Percentiles rank a stretch among this genome's conserved stretches.
Conservation (phyloP, 2,113 vertebrate genomes). For the Psettodes erumei region DNA sequence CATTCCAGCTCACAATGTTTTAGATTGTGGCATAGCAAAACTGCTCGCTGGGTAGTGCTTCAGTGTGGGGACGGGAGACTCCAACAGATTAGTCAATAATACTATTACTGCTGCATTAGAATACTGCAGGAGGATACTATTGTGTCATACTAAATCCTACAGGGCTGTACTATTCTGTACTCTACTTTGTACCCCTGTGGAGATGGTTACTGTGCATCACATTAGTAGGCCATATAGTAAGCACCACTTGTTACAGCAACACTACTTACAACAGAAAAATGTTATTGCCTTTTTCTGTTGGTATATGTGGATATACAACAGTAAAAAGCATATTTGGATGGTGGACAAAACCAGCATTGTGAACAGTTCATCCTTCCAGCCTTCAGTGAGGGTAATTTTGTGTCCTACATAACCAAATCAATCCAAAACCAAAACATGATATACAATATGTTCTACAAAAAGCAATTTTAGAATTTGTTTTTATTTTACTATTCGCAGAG, state of each 20-base stretch:
- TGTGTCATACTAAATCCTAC: neutral
- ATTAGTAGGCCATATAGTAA: no score
- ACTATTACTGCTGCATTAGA: neutral
- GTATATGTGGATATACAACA: no score
- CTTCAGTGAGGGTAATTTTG: no score
- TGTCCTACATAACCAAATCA: no score
- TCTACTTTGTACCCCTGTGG: neutral
- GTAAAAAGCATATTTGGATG: no score
- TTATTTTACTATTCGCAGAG: no score
- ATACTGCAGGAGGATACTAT: neutral
- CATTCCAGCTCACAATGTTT: slow-evolving; percentile 32
- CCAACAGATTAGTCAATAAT: neutral
- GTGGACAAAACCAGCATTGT: no score
- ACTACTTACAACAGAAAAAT: neutral
- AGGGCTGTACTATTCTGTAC: neutral
- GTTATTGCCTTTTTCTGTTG: no score
- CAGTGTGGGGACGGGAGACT: neutral
- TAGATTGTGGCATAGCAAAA: neutral
- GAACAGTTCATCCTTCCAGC: no score
- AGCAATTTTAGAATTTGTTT: no score
- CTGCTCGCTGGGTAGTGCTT: neutral
- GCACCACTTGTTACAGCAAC: neutral
- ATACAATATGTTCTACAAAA: no score
- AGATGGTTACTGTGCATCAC: neutral
- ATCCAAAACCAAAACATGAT: no score